Base-by-base conservation (phyloP, 2,888 invertebrate species). In the Plagodis pulveraria region DNA sequence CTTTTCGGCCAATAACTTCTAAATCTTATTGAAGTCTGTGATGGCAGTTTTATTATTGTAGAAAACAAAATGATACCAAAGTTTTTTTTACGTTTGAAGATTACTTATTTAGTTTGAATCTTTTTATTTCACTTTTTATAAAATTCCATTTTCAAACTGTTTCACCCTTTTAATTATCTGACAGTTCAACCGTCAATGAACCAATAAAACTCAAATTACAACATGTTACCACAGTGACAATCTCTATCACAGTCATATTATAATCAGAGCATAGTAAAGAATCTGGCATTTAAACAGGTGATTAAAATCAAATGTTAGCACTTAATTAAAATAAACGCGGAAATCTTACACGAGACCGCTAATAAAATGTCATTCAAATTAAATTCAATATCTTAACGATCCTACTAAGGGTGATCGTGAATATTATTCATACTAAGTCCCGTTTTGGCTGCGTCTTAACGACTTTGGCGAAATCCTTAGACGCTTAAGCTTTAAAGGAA, bases 321-420 rank as follows among this genome's bases (percentile, higher is more conserved):
- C 55, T 51, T 62, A 54, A 62, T 65, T 59, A 63, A 62, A 67
- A 58, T 56, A 54, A 59, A 70, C 58, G 59, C 67, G 72, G 75
- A 73, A 73, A 69, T 60, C 55, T 68, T 55, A 61, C 50, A 65
- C 66, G 66, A 47, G 49, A 59, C 50, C 42, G 60, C 54, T 57
- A 67, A 73, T 72, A 67, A 59, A 67, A 56, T 58, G 54, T 49
- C 40, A 57, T 62, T 55, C 58, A 67, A 63, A 58, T 55, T 56
- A 56, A 65, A 63, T 62, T 49, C 52, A 56, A 65, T 65, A 66
- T 66, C 50, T 59, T 61, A 64, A 65, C 56, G 58, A 49, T 55
- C 11, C 48, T 34, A 48, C 62, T 63, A 56, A 53, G 58, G 56
- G 40, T 54, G 56, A 63, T 66, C 61, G 34, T 43, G 50, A 43